Conservation (phyloP, 2,113 vertebrate genomes). For the Sebastes fasciatus region DNA sequence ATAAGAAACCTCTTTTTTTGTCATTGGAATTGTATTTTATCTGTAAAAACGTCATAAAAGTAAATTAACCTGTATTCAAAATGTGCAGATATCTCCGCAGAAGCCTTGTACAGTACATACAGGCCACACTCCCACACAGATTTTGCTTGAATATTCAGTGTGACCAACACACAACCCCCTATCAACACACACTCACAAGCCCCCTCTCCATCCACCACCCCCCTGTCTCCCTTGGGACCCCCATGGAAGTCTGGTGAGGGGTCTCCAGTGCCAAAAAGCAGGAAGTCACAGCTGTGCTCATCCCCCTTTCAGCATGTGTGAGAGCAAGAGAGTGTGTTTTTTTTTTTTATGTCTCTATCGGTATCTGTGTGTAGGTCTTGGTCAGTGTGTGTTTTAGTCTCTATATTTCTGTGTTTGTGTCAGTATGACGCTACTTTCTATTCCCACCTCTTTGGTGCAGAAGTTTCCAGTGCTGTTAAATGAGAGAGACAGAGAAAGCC, state of each 20-base stretch:
- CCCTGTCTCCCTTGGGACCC: conserved; percentile 58
- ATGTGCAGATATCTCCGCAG: background rate
- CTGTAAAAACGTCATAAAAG: background rate
- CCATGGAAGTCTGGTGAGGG: conserved; percentile 57
- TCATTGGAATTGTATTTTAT: background rate
- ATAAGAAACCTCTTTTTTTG: background rate
- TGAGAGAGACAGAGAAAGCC: conserved; percentile 33
- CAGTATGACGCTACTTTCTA: conserved; percentile 47
- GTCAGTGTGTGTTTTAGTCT: conserved; percentile 44
- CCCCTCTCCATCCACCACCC: conserved; percentile 41
- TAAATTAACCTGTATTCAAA: background rate
- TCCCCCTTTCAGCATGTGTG: conserved; percentile 62
- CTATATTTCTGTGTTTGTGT: conserved; percentile 49
- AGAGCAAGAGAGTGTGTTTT: conserved; percentile 45
- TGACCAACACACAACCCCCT: conserved; percentile 20
- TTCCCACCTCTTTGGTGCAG: conserved; percentile 54
- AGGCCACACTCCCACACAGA: background rate
- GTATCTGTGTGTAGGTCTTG: conserved; percentile 42
- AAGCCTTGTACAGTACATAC: background rate
- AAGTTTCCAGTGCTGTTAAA: conserved; percentile 66
- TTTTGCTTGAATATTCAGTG: conserved; percentile 8
- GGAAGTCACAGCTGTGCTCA: conserved; percentile 80
- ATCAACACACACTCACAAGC: conserved; percentile 23
- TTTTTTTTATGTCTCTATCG: conserved; percentile 41
- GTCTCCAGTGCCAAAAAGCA: conserved; percentile 69